phyloP scores from a whole-genome alignment of 2,113 vertebrate genomes.

The Boulengeromyrus knoepffleri region DNA sequence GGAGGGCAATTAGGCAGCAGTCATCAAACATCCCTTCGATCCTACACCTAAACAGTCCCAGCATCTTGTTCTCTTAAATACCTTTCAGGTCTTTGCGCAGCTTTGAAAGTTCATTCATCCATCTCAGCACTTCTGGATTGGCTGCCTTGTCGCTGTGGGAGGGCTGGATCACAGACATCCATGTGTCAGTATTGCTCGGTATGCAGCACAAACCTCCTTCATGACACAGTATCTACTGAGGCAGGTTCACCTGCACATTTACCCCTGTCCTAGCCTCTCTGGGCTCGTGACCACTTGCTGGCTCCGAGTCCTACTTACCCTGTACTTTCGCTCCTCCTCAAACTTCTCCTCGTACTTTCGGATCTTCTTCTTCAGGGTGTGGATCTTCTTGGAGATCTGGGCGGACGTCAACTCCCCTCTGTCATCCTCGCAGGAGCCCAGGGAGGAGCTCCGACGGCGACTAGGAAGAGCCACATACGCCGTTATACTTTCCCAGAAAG shows the following conservation, averaged over 20 bases:
- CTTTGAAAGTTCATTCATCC: constrained; percentile 89
- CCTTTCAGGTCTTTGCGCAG: constrained; percentile 94
- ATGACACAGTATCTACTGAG: background rate
- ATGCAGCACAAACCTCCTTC: background rate
- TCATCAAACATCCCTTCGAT: background rate
- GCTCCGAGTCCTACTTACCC: constrained; percentile 55
- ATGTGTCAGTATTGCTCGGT: background rate
- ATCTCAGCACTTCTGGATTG: constrained; percentile 88
- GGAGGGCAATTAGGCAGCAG: background rate
- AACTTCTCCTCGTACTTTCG: constrained; percentile 87
- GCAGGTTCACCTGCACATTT: background rate
- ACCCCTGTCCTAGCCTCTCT: background rate
- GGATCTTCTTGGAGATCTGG: constrained; percentile 88
- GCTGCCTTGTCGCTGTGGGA: constrained; percentile 91
- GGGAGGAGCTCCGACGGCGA: constrained; percentile 82
- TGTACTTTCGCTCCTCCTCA: constrained; percentile 91
- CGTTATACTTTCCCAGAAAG: background rate
- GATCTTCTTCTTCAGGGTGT: constrained; percentile 91
- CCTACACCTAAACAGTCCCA: background rate
- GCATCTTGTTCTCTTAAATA: constrained; percentile 33
- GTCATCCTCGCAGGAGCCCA: constrained; percentile 83
- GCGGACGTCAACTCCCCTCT: constrained; percentile 79
- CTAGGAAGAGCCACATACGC: constrained; percentile 43
- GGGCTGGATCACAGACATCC: constrained; percentile 62
- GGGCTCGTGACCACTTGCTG: background rate